Percentiles rank a stretch among this genome's conserved stretches.
phyloP scores from a whole-genome alignment of 2,113 vertebrate species.

The Rhinichthys klamathensis region DNA sequence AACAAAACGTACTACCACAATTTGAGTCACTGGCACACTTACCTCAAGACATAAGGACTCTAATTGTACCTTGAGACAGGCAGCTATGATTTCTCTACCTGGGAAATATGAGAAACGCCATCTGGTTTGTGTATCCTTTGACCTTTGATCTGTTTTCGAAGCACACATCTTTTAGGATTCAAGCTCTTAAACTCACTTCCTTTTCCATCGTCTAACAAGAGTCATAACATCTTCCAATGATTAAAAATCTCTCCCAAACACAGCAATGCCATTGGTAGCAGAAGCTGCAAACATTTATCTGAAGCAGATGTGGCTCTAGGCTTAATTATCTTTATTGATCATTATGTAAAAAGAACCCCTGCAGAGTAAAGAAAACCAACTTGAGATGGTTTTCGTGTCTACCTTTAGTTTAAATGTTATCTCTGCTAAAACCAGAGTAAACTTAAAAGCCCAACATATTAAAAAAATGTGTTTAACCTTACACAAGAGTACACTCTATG shows the following conservation, averaged over 20 bases:
- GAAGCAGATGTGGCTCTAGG: constrained; percentile 35
- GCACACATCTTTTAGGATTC: constrained; percentile 37
- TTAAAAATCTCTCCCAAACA: constrained; percentile 26
- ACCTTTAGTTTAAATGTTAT: neutral
- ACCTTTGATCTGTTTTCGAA: constrained; percentile 53
- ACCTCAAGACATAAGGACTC: neutral
- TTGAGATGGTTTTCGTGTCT: neutral
- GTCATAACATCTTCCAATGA: constrained; percentile 21
- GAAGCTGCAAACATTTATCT: constrained; percentile 50
- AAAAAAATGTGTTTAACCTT: neutral
- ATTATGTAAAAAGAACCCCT: constrained; percentile 29
- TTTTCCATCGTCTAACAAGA: constrained; percentile 43
- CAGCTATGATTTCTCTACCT: constrained; percentile 58
- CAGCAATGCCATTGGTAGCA: neutral
- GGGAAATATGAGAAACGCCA: constrained; percentile 54
- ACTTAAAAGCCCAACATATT: neutral
- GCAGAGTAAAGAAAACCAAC: neutral
- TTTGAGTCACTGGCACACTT: neutral
- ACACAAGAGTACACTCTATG: neutral
- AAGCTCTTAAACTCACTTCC: constrained; percentile 49
- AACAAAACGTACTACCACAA: neutral
- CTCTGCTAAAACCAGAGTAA: neutral
- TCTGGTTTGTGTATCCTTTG: constrained; percentile 61
- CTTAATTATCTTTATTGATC: constrained; percentile 30
- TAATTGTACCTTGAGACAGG: constrained; percentile 1